Evolutionary conservation across 2,113 vertebrate species (phyloP), one percentile per base, ranked within the genome.

Genomic region (Cyprinodon brontotheroides): DNA sequence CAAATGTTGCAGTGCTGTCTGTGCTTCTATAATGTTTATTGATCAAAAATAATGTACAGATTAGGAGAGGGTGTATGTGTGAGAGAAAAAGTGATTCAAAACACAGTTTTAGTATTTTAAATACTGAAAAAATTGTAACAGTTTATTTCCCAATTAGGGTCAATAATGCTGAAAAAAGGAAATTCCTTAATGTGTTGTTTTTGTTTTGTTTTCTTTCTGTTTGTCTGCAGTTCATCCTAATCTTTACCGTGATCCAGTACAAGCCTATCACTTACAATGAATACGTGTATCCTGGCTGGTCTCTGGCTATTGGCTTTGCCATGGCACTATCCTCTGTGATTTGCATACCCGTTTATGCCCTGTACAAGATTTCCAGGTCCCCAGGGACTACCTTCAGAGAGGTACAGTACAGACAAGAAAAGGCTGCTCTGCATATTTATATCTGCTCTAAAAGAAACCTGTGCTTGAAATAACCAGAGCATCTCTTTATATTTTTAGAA

Each of bases 201-300:
- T 11, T 10, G 9, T 45, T 45, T 45, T 39, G 29, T 29, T 43
- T 0, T 61, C 39, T 71, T 14, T 78, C 36, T 59, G 48, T 78
- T 14, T 77, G 61, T 48, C 41, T 83, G 47, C 85, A 99, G 98
- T 99, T 98, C 92, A 99, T 99, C 89, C 94, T 99, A 90, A 90
- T 99, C 87, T 99, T 99, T 93, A 97, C 97, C 2, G 97, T 99
- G 88, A 97, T 99, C 91, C 98, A 99, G 94, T 99, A 99, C 92
- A 96, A 91, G 72, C 97, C 98, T 37, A 99, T 98, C 88, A 96
- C 95, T 70, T 99, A 99, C 92, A 99, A 99, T 0, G 88, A 97
- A 38, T 99, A 99, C 0, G 79, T 97, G 61, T 99, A 97, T 77
- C 98, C 98, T 0, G 69, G 87, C 82, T 99, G 98, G 98, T 98